phyloP scores from a whole-genome alignment of 92 coral and sea anemone genomes.

The Parazoanthus darwini region DNA sequence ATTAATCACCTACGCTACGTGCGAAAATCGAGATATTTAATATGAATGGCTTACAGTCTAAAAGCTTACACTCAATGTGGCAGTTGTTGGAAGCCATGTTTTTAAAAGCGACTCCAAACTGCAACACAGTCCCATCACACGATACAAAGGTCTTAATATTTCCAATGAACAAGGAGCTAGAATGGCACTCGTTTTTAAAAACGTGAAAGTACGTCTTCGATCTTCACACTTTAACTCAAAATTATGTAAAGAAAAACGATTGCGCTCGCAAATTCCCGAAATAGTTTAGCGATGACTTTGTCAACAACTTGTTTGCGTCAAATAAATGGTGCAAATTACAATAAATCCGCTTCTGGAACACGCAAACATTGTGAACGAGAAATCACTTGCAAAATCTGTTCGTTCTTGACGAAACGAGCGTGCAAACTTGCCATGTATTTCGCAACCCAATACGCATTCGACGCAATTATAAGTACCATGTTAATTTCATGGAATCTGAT shows the following conservation, averaged over 20 bases:
- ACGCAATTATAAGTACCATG: background rate
- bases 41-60: background rate
- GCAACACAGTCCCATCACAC: background rate
- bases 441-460: background rate
- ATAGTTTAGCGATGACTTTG: constrained; percentile 30
- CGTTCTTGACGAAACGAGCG: background rate
- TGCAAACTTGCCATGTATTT: background rate
- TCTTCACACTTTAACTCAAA: background rate
- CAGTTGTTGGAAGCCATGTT: background rate
- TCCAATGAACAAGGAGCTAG: background rate
- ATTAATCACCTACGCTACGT: constrained; percentile 32
- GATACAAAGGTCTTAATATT: no score
- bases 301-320: constrained; percentile 42
- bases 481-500: background rate
- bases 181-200: background rate
- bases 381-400: background rate
- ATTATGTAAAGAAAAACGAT: background rate
- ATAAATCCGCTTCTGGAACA: constrained; percentile 12
- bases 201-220: no score
- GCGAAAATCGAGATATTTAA: constrained; percentile 25
- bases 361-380: background rate
- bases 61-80: background rate
- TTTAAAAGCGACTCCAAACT: background rate
- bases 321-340: constrained; percentile 33
- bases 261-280: constrained; percentile 10